Percentiles rank a stretch among this genome's conserved stretches.
phyloP scores from a whole-genome alignment of 2,888 invertebrate genomes.

The Pachydiplax longipennis region DNA sequence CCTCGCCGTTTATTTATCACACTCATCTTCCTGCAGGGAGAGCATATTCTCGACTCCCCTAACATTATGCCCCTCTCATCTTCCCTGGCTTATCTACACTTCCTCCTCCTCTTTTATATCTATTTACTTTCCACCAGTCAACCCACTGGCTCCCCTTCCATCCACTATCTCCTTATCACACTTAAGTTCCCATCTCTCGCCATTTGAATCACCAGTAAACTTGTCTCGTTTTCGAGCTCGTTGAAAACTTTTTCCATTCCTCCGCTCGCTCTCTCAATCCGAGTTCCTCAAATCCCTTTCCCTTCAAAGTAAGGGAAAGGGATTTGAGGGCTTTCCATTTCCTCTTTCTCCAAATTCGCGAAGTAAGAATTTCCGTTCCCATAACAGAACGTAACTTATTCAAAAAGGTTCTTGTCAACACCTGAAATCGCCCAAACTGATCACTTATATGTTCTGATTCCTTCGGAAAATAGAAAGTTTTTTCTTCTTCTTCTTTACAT shows the following conservation, averaged over 20 bases:
- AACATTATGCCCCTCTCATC: background rate
- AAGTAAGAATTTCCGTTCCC: background rate
- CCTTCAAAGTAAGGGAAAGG: background rate
- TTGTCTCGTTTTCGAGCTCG: too few species aligned
- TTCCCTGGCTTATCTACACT: background rate
- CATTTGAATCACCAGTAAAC: background rate
- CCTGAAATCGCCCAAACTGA: background rate
- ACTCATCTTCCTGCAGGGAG: background rate
- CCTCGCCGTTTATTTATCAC: background rate
- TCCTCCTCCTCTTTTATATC: slow-evolving; percentile 21
- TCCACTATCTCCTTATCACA: background rate
- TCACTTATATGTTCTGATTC: background rate
- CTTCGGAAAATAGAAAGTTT: background rate
- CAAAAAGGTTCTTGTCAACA: background rate
- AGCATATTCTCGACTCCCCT: slow-evolving; percentile 15
- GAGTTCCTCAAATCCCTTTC: background rate
- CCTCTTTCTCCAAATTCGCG: background rate
- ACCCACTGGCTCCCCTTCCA: background rate
- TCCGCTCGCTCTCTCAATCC: background rate
- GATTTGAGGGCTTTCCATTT: background rate
- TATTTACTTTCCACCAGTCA: slow-evolving; percentile 1
- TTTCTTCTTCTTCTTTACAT: background rate
- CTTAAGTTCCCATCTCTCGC: background rate
- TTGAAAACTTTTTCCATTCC: background rate
- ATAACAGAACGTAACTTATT: background rate